Base-by-base conservation (phyloP, 2,797 vertebrate genomes). In the Miichthys miiuy region DNA sequence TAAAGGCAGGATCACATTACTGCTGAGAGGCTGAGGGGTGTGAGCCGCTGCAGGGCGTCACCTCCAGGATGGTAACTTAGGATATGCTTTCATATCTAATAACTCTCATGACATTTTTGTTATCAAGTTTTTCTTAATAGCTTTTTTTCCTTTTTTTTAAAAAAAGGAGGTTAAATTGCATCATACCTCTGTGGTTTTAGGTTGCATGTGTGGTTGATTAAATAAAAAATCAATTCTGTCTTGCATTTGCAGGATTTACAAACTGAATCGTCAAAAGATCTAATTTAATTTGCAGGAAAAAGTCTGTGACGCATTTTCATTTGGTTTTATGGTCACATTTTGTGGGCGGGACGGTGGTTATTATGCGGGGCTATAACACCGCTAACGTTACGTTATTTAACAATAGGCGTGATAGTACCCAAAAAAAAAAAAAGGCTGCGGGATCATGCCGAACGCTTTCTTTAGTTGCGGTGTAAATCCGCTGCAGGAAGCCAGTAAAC, bases 271-370 rank as follows among this genome's bases (percentile, higher is more conserved):
- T 57, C 52, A 52, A 4, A 56, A 52, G 25, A 77, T 47, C 14
- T 1, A 51, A 83, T 58, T 52, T 70, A 80, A 82, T 57, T 57
- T 69, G 71, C 58, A 47, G 72, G 34, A 9, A 55, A 87, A 89
- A 88, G 79, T 86, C 67, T 86, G 89, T 92, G 90, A 93, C 92
- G 92, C 92, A 93, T 93, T 93, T 93, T 80, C 73, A 80, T 85
- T 85, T 70, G 77, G 72, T 77, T 87, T 38, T 91, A 71, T 72
- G 83, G 67, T 75, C 84, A 83, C 91, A 86, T 88, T 86, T 85
- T 2, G 92, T 93, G 92, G 92, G 93, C 92, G 92, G 92, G 89
- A 88, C 92, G 3, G 74, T 5, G 68, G 60, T 78, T 57, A 23
- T 68, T 54, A 61, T 44, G 52, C 82, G 14, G 75, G 34, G 71